A percentile compares a stretch with the other conserved stretches of the same genome.
phyloP scores from a whole-genome alignment of 2,888 invertebrate genomes.

The Drosophila vallismaia region DNA sequence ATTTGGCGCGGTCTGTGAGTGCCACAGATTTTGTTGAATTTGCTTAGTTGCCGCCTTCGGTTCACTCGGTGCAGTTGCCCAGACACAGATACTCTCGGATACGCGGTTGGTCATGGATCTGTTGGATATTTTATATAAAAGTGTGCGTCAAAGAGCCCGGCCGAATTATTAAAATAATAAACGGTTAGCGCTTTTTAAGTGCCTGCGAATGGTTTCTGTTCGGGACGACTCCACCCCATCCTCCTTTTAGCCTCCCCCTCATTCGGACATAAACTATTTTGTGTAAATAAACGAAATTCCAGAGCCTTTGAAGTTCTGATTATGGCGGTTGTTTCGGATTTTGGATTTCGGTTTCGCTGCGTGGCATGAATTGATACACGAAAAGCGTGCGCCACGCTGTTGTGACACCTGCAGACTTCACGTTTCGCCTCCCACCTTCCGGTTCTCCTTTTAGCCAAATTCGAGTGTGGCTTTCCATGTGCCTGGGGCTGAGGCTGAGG shows the following conservation, averaged over 20 bases:
- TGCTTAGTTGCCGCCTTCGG: slow-evolving; percentile 57
- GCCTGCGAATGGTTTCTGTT: slow-evolving; percentile 41
- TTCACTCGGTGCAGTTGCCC: slow-evolving; percentile 64
- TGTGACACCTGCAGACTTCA: slow-evolving; percentile 60
- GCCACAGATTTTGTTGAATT: slow-evolving; percentile 13
- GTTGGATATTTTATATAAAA: slow-evolving; percentile 29
- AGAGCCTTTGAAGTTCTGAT: slow-evolving; percentile 46
- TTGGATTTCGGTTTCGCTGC: slow-evolving; percentile 1
- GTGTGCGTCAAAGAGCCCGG: slow-evolving; percentile 69
- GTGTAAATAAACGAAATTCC: slow-evolving; percentile 69
- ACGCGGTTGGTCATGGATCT: slow-evolving; percentile 13
- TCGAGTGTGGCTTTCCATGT: slow-evolving; percentile 24
- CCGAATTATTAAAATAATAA: slow-evolving; percentile 76
- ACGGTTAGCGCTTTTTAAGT: slow-evolving; percentile 72
- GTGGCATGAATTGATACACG: slow-evolving; percentile 26
- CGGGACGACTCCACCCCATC: background rate
- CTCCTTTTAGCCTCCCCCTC: no score
- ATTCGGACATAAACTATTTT: slow-evolving; percentile 71
- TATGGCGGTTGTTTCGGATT: slow-evolving; percentile 17
- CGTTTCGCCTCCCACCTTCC: background rate
- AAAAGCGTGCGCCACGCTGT: slow-evolving; percentile 31
- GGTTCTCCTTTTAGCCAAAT: slow-evolving; percentile 10
- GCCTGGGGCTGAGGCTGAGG: slow-evolving; percentile 12
- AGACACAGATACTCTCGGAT: slow-evolving; percentile 13
- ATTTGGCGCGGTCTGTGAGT: slow-evolving; percentile 39